Conservation (phyloP, 2,888 invertebrate species). For the Eremobia ochroleuca region DNA sequence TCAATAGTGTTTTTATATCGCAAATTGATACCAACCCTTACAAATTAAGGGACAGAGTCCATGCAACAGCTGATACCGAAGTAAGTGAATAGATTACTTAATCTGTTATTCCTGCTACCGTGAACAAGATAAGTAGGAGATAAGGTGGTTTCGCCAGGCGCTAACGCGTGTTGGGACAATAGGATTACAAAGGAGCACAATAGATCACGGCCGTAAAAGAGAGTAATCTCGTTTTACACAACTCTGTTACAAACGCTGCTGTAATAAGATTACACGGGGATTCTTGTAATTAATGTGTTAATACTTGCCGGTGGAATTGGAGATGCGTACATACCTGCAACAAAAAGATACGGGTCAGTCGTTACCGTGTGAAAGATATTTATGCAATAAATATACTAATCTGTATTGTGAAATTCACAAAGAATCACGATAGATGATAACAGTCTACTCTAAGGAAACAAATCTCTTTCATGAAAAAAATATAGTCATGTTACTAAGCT, state of each 20-base stretch:
- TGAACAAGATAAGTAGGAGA: conserved; percentile 71
- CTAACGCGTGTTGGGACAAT: conserved; percentile 80
- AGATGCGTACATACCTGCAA: conserved; percentile 78
- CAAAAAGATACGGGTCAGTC: conserved; percentile 63
- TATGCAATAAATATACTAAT: conserved; percentile 1
- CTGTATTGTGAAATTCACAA: neutral
- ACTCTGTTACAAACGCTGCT: conserved; percentile 73
- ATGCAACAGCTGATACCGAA: conserved; percentile 60
- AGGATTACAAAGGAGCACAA: conserved; percentile 83
- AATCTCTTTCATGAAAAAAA: neutral
- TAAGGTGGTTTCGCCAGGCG: conserved; percentile 78
- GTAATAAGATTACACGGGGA: conserved; percentile 85
- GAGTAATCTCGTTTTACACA: conserved; percentile 84
- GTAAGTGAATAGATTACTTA: conserved; percentile 67
- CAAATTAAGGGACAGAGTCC: conserved; percentile 59
- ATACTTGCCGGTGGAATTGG: conserved; percentile 71
- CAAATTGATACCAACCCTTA: conserved; percentile 67
- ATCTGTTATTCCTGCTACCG: conserved; percentile 69
- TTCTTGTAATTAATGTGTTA: conserved; percentile 67
- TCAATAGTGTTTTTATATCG: conserved; percentile 52
- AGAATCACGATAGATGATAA: neutral
- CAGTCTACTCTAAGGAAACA: too few relatives aligned
- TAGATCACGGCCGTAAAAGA: conserved; percentile 76
- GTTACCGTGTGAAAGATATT: conserved; percentile 11
- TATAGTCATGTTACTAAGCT: neutral